Conservation (phyloP, 2,797 vertebrate genomes). For the Gorsachius magnificus region DNA sequence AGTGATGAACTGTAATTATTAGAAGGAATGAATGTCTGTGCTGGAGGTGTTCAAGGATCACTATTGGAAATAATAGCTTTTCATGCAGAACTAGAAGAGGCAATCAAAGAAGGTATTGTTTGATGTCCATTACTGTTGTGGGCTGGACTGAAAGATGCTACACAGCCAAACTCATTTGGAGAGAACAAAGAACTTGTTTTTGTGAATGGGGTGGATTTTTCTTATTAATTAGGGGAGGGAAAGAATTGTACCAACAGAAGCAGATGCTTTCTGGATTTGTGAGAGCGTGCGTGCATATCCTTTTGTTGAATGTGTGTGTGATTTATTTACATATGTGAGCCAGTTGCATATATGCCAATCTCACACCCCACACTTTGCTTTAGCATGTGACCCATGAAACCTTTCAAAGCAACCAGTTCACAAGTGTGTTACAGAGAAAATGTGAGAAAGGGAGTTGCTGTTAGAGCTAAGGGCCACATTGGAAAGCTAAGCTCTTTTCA, state of each 20-base stretch:
- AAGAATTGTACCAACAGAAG: background rate
- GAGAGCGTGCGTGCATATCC: background rate
- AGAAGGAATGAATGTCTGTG: background rate
- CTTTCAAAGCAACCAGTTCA: background rate
- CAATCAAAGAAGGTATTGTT: slow-evolving; percentile 43
- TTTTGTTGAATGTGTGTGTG: background rate
- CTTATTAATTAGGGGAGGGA: background rate
- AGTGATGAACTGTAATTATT: background rate
- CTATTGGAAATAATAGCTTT: background rate
- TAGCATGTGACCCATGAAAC: background rate
- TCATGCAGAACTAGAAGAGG: background rate
- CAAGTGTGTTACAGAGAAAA: background rate
- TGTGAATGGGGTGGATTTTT: background rate
- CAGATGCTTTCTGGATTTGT: background rate
- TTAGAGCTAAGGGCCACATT: background rate
- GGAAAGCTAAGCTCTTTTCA: background rate
- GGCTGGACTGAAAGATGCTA: background rate
- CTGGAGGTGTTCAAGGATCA: slow-evolving; percentile 11
- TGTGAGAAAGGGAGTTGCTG: background rate
- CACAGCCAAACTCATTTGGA: background rate
- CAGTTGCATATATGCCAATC: background rate
- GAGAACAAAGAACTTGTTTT: slow-evolving; percentile 13
- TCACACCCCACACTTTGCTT: background rate
- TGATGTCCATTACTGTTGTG: background rate
- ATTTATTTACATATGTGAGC: background rate